Base-by-base conservation (phyloP, 2,888 invertebrate species). In the Trissolcus japonicus region DNA sequence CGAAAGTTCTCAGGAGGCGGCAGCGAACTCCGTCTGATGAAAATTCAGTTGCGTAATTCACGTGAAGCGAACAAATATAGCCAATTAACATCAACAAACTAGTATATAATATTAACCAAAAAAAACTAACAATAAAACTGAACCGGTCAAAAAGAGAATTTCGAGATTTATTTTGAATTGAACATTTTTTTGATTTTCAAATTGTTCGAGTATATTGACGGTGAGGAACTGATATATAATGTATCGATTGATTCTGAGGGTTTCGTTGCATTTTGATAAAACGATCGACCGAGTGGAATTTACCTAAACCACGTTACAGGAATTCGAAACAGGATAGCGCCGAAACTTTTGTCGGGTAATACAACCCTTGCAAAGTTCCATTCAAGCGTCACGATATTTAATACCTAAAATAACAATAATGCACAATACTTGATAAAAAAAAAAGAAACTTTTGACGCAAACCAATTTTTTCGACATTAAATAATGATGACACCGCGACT, bases 1-100 rank as follows among this genome's bases (percentile, higher is more conserved):
- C 59, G 75, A 78, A 74, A 78, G 78, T 78, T 78, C 78, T 78
- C 71, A 67, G 65, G 65, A 74, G 74, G 69, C 55, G 66, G 72
- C 62, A 48, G 68, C 61, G 54, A 73, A 61, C 77, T n/a, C n/a
- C n/a, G n/a, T 77, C 67, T 72, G 63, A 77, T 77, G 76, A 72
- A 77, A 77, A 77, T 67, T 72, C 51, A 69, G 74, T 78, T 78
- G 78, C 69, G 74, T 71, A 69, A 78, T 68, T 56, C 68, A 73
- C 69, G 69, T 53, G 69, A 61, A 40, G 73, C 77, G 65, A 73
- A 73, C 73, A 73, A 71, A 77, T 77, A 72, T 62, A 65, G 35
- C 73, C 77, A 73, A 77, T 77, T 77, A 77, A 68, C 73, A 77
- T 67, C 41, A 25, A 25, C 50, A 67, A 67, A 57, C 63, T 66